These are phyloP conservation scores for Papilio elwesi DNA, from an alignment of 2,888 invertebrate species.

Conservation along the genomic window DNA sequence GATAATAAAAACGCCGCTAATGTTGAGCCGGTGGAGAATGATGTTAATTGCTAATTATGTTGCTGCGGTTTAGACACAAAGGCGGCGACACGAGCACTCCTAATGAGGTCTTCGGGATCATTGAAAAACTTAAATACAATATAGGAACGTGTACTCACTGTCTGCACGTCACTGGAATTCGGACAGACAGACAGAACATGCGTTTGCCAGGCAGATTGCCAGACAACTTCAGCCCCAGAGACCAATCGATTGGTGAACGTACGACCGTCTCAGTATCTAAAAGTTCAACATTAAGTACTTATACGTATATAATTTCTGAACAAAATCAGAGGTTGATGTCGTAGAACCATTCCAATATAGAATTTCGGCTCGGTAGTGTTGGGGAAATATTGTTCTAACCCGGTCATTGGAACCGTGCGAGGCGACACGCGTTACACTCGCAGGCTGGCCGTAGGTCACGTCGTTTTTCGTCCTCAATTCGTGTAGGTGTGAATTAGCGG, in stretches of 20 bases:
- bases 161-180: too few relatives aligned
- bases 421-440: background rate
- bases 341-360: background rate
- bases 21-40: conserved; percentile 10
- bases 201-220: too few relatives aligned
- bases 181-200: too few relatives aligned
- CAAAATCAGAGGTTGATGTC: background rate
- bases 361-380: background rate
- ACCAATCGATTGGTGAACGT: too few relatives aligned
- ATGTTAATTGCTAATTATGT: conserved; percentile 29
- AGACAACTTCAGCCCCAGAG: too few relatives aligned
- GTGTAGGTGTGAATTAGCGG: conserved; percentile 12
- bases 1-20: conserved; percentile 6
- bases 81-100: background rate
- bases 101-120: too few relatives aligned
- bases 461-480: background rate
- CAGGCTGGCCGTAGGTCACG: background rate
- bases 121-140: too few relatives aligned
- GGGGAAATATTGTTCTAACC: conserved; percentile 4
- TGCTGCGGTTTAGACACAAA: background rate
- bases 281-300: too few relatives aligned
- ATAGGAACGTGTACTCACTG: too few relatives aligned
- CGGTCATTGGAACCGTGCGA: background rate
- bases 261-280: too few relatives aligned
- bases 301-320: background rate